Base-by-base conservation (phyloP, 2,113 vertebrate genomes). In the Gambusia holbrooki region DNA sequence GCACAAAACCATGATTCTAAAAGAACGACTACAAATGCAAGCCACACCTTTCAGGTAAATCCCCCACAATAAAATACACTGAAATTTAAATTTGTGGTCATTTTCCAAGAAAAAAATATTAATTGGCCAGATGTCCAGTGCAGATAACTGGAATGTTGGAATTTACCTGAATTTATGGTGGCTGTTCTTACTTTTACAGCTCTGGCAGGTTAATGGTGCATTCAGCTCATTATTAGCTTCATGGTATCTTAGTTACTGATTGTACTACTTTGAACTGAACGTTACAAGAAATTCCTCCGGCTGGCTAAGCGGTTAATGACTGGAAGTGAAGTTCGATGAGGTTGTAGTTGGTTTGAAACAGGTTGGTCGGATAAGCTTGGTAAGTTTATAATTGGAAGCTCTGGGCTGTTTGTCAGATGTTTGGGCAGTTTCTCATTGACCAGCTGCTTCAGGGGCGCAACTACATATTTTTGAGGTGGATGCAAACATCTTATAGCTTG, bases 391-490 rank as follows among this genome's bases (percentile, higher is more conserved):
- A n/a, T 25, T 58, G 51, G 25, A 58, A 58, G 51, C 51, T 58
- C 2, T 25, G 51, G 25, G 51, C 51, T 54, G 17, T 54, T 2
- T 54, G 32, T 22, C 54, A 45, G 79, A 81, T 67, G 77, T 71
- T 61, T 69, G 22, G 51, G 51, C 51, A 58, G 17, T 58, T 58
- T n/a, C 51, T 58, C 51, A 58, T 1, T n/a, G 51, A 58, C 22
- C 25, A 42, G 64, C 71, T 54, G 78, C 69, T 27, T 27, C 27
- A 27, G 27, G 27, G 27, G 27, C 27, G 27, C 27, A 27, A 27
- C 27, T 27, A 27, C 27, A 27, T 27, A 27, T 27, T 27, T 27
- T 27, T 27, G 27, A 27, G 27, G 27, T 27, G 27, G 27, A 27
- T 27, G 27, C 27, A 1, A 27, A 27, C 27, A 27, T 27, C 27